Evolutionary conservation across 2,888 invertebrate species (phyloP).

Genomic region (Eupsilia transversa): DNA sequence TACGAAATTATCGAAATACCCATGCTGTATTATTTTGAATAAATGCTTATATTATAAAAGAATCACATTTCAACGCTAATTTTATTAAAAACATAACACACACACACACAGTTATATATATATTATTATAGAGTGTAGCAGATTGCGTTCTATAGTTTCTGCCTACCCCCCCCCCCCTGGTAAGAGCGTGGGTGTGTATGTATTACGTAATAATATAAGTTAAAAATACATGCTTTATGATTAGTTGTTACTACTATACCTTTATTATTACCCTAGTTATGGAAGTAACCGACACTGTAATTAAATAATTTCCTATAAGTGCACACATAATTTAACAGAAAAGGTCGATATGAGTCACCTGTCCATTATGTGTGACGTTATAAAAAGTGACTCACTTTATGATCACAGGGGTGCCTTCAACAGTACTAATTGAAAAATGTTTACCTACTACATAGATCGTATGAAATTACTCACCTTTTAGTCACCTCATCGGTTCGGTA

Average conservation of each 20-base stretch:
- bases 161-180: too few species aligned
- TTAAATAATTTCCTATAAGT: not conserved
- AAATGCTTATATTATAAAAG: not conserved
- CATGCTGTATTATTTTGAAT: not conserved
- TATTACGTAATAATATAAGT: too few species aligned
- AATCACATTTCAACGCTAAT: not conserved
- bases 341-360: too few species aligned
- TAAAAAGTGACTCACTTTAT: constrained; percentile 53
- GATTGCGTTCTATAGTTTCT: too few species aligned
- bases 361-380: constrained; percentile 30
- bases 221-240: too few species aligned
- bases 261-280: not conserved
- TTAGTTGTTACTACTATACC: not conserved
- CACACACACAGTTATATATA: too few species aligned
- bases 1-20: not conserved
- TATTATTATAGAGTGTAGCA: too few species aligned
- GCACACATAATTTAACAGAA: not conserved
- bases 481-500: not conserved
- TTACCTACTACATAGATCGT: constrained; percentile 1
- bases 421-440: constrained; percentile 38
- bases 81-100: too few species aligned
- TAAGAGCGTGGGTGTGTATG: too few species aligned
- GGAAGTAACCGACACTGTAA: not conserved
- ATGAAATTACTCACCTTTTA: constrained; percentile 2
- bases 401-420: not conserved